Conservation (phyloP, 37 sponge, comb jelly and placozoan species). For the Geodia barretti region DNA sequence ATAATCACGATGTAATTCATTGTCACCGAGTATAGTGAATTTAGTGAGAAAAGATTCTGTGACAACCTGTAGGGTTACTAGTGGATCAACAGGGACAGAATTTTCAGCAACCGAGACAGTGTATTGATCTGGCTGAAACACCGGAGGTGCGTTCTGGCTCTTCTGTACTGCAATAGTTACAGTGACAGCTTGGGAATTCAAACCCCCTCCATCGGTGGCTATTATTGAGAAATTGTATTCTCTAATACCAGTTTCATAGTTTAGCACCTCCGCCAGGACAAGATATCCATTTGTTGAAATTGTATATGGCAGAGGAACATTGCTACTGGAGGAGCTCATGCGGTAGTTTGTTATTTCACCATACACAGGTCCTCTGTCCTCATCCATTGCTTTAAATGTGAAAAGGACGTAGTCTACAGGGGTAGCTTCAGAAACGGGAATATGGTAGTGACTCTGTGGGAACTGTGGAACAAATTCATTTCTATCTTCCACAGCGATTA, state of each 20-base stretch:
- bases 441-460: constrained; percentile 16
- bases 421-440: constrained; percentile 34
- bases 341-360: constrained; percentile 24
- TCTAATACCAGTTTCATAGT: constrained; percentile 46
- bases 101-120: constrained; percentile 42
- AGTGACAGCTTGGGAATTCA: constrained; percentile 17
- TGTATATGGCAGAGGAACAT: constrained; percentile 19
- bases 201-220: constrained; percentile 67
- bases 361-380: constrained; percentile 49
- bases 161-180: constrained; percentile 34
- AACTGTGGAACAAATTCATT: constrained; percentile 59
- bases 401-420: constrained; percentile 12
- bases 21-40: neutral
- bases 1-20: neutral
- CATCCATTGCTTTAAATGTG: constrained; percentile 20
- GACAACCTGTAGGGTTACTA: constrained; percentile 18
- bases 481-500: constrained; percentile 13
- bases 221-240: constrained; percentile 30
- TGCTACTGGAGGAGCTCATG: neutral
- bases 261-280: constrained; percentile 31
- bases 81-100: constrained; percentile 20
- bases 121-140: constrained; percentile 26
- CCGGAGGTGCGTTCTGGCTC: constrained; percentile 39
- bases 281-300: constrained; percentile 40
- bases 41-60: constrained; percentile 4